phyloP scores from a whole-genome alignment of 2,888 invertebrate genomes.

The Cheilosia impressa region DNA sequence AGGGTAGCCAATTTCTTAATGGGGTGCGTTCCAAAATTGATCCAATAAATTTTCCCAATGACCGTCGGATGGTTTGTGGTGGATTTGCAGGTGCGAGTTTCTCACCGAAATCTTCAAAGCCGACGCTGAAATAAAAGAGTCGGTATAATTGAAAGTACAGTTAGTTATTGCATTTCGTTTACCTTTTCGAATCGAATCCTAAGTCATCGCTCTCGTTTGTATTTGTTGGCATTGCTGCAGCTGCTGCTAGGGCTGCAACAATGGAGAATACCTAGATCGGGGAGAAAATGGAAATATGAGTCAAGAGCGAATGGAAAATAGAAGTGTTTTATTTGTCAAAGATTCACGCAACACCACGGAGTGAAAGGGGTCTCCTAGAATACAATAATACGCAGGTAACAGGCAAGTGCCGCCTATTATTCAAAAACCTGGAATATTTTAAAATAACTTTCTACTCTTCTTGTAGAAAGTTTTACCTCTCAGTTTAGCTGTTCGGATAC shows the following conservation, averaged over 20 bases:
- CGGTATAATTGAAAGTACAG: neutral
- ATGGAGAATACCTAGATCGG: neutral
- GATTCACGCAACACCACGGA: too few species aligned
- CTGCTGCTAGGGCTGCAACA: neutral
- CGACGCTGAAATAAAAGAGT: neutral
- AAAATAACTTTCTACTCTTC: too few species aligned
- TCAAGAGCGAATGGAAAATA: neutral
- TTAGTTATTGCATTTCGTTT: neutral
- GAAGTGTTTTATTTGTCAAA: too few species aligned
- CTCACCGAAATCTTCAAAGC: neutral
- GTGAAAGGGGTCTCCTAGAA: too few species aligned
- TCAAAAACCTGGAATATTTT: too few species aligned
- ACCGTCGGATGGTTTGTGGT: neutral
- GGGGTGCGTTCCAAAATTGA: neutral
- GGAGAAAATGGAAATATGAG: neutral
- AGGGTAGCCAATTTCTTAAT: neutral
- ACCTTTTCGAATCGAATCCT: neutral
- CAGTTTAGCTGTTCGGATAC: too few species aligned
- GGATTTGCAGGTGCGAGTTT: too few species aligned
- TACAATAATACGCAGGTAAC: too few species aligned
- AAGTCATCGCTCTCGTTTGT: neutral
- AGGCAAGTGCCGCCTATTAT: too few species aligned
- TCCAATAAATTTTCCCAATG: neutral
- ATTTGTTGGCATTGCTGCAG: neutral
- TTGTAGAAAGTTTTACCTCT: too few species aligned